phyloP scores from a whole-genome alignment of 2,888 invertebrate species.

The Aphelenchoides bicaudatus region DNA sequence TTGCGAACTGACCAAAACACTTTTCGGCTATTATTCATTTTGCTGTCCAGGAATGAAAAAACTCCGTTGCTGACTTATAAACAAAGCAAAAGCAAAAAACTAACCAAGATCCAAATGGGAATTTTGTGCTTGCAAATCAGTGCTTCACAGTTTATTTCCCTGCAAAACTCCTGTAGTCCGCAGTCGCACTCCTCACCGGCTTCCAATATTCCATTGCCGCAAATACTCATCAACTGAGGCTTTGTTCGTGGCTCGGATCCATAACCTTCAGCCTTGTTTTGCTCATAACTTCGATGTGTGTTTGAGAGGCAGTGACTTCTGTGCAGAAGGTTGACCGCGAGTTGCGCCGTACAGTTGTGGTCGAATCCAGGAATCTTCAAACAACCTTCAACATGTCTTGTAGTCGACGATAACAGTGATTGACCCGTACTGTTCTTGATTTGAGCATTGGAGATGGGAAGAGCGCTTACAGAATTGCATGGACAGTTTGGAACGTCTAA shows the following conservation, averaged over 20 bases:
- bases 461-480: conserved; percentile 16
- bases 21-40: not conserved
- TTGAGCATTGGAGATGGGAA: not conserved
- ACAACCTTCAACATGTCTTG: no score
- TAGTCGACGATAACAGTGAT: no score
- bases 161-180: conserved; percentile 41
- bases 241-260: not conserved
- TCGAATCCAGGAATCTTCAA: conserved; percentile 57
- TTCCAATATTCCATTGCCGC: conserved; percentile 53
- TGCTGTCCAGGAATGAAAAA: not conserved
- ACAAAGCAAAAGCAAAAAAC: no score
- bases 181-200: conserved; percentile 56
- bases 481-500: conserved; percentile 35
- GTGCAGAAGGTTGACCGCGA: conserved; percentile 49
- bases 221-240: conserved; percentile 34
- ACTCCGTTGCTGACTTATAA: no score
- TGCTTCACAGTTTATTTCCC: conserved; percentile 46
- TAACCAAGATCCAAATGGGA: conserved; percentile 27
- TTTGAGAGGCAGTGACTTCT: conserved; percentile 45
- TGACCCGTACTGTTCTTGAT: not conserved
- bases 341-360: conserved; percentile 57
- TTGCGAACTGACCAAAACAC: not conserved
- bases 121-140: conserved; percentile 36
- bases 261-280: conserved; percentile 24
- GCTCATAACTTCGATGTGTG: conserved; percentile 8